A percentile compares a stretch with the other conserved stretches of the same genome.
Conservation (phyloP, 2,113 vertebrate species). For the Rhabdomys dilectus region DNA sequence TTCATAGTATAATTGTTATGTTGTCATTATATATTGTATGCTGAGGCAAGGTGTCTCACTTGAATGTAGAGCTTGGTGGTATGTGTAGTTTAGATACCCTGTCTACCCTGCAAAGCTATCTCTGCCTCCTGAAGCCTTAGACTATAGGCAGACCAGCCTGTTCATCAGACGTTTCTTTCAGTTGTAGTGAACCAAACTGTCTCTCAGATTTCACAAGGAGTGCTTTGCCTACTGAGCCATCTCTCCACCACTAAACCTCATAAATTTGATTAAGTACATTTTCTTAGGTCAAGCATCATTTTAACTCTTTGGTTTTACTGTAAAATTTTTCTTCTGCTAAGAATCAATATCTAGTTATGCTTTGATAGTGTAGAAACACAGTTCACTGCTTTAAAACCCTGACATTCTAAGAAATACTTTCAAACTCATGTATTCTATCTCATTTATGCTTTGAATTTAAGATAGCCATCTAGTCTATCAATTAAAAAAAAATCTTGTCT, state of each 20-base stretch:
- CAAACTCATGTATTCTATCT: fast-evolving
- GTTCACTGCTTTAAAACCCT: no score
- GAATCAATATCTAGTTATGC: not conserved
- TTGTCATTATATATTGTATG: not conserved
- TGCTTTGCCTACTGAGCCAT: not conserved
- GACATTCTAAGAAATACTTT: not conserved
- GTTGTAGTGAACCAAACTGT: not conserved
- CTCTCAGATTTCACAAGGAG: not conserved
- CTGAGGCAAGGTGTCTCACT: not conserved
- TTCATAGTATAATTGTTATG: no score
- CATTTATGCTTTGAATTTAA: not conserved
- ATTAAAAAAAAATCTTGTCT: not conserved
- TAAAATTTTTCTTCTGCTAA: not conserved
- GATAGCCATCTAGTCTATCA: not conserved
- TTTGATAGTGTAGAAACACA: not conserved
- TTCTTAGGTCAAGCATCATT: not conserved
- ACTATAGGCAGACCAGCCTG: no score
- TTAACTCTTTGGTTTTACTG: not conserved
- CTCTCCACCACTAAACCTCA: not conserved
- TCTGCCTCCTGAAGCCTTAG: not conserved
- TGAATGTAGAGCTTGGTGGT: not conserved
- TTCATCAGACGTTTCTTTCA: no score
- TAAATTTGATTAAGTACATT: not conserved
- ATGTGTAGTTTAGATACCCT: not conserved
- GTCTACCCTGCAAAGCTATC: not conserved